Evolutionary conservation across 2,888 invertebrate genomes (phyloP).

Genomic region (Stratiomys singularior): DNA sequence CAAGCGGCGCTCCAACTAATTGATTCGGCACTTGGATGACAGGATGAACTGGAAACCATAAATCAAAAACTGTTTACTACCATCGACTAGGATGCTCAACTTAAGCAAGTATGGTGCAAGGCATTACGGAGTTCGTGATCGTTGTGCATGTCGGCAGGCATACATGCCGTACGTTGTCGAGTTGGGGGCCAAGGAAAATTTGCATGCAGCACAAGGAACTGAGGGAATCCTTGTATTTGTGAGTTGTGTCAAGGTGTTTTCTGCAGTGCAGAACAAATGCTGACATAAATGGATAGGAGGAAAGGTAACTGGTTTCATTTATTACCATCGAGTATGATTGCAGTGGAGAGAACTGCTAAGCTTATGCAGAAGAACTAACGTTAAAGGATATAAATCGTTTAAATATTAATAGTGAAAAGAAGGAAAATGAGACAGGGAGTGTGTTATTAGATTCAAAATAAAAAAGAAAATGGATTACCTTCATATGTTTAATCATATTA

Average conservation of each 20-base stretch:
- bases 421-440: too few species aligned
- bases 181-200: neutral
- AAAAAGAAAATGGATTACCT: too few species aligned
- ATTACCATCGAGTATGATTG: too few species aligned
- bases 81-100: neutral
- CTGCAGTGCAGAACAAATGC: constrained; percentile 34
- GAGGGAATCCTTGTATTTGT: neutral
- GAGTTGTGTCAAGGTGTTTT: constrained; percentile 28
- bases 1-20: constrained; percentile 87
- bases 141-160: too few species aligned
- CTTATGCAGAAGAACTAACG: too few species aligned
- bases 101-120: neutral
- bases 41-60: constrained; percentile 78
- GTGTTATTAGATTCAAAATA: too few species aligned
- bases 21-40: constrained; percentile 93
- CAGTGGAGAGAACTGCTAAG: too few species aligned
- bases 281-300: neutral
- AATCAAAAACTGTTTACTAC: constrained; percentile 57
- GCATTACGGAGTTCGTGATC: neutral
- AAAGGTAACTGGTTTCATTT: neutral
- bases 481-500: too few species aligned
- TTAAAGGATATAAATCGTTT: too few species aligned
- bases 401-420: too few species aligned
- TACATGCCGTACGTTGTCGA: too few species aligned
- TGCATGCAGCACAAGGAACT: constrained; percentile 43